Evolutionary conservation across 2,888 invertebrate species (phyloP).

Genomic region (Metalampra italica): DNA sequence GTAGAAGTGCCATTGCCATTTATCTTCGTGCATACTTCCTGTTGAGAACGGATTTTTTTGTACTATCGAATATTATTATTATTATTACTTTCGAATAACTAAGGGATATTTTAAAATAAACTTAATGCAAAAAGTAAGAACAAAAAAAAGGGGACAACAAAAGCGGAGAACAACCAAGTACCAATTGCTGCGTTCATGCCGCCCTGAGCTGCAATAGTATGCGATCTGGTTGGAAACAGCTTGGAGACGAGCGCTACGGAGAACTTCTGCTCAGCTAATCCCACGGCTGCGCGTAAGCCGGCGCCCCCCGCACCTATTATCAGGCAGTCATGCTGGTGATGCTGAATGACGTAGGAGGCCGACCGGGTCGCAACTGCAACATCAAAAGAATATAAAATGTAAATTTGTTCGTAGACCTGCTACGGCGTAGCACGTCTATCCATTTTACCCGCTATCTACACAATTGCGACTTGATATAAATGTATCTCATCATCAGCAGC

Average conservation of each 20-base stretch:
- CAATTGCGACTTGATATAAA: too few relatives aligned
- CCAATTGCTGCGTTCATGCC: conserved; percentile 98
- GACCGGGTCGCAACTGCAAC: conserved; percentile 19
- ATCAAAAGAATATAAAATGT: too few relatives aligned
- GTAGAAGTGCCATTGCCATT: conserved; percentile 98
- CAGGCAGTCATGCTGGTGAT: conserved; percentile 96
- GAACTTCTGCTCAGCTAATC: conserved; percentile 94
- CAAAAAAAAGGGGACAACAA: too few relatives aligned
- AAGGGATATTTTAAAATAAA: too few relatives aligned
- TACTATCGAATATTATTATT: too few relatives aligned
- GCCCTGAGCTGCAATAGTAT: conserved; percentile 99
- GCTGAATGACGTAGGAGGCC: conserved; percentile 87
- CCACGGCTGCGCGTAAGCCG: conserved; percentile 96
- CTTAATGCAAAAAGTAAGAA: too few relatives aligned
- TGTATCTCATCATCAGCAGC: too few relatives aligned
- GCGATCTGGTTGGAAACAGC: conserved; percentile 97
- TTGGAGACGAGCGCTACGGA: conserved; percentile 97
- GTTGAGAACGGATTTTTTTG: neutral
- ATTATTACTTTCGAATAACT: too few relatives aligned
- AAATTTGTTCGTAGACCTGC: too few relatives aligned
- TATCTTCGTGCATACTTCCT: conserved; percentile 94
- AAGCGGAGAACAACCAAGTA: too few relatives aligned
- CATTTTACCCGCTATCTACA: too few relatives aligned
- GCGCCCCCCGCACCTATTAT: conserved; percentile 98
- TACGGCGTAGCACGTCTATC: too few relatives aligned